Conservation (phyloP, 1,140 invertebrate species). For the Caenorhabditis latens region DNA sequence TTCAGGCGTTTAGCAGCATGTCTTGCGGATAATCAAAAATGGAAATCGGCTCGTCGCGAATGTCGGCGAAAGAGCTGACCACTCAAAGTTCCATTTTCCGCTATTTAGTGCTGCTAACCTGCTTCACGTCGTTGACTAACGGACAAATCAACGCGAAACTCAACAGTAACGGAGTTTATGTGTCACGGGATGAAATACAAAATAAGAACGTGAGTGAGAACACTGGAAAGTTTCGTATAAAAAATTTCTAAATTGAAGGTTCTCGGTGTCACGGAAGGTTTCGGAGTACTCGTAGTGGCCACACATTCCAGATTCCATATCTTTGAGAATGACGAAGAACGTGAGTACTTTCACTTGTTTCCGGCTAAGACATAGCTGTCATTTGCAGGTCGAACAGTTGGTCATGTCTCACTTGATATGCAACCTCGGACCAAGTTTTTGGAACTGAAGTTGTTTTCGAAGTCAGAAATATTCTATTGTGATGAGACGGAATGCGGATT, state of each 20-base stretch:
- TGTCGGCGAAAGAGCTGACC: slow-evolving; percentile 23
- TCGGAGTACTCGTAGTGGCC: slow-evolving; percentile 7
- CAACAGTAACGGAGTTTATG: slow-evolving; percentile 21
- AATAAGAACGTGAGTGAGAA: background rate
- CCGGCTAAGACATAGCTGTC: background rate
- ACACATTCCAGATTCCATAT: slow-evolving; percentile 18
- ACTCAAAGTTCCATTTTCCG: slow-evolving; percentile 13
- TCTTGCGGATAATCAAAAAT: slow-evolving; percentile 44
- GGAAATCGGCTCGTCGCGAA: slow-evolving; percentile 26
- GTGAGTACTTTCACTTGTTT: background rate
- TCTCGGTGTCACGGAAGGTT: slow-evolving; percentile 4
- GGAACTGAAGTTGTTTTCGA: slow-evolving; percentile 29
- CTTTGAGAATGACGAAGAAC: slow-evolving; percentile 28
- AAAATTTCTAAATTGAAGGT: background rate
- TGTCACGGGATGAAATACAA: slow-evolving; percentile 21
- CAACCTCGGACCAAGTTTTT: slow-evolving; percentile 10
- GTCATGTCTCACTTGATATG: slow-evolving; percentile 16
- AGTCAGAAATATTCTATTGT: slow-evolving; percentile 50
- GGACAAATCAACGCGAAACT: slow-evolving; percentile 39
- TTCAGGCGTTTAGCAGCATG: slow-evolving; percentile 5
- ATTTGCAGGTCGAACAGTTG: slow-evolving; percentile 21
- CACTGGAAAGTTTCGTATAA: background rate
- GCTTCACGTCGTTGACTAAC: background rate
- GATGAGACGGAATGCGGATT: slow-evolving; percentile 40
- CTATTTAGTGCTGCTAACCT: slow-evolving; percentile 2